phyloP scores from a whole-genome alignment of 1,140 invertebrate species.

The Lordiphosa collinella region DNA sequence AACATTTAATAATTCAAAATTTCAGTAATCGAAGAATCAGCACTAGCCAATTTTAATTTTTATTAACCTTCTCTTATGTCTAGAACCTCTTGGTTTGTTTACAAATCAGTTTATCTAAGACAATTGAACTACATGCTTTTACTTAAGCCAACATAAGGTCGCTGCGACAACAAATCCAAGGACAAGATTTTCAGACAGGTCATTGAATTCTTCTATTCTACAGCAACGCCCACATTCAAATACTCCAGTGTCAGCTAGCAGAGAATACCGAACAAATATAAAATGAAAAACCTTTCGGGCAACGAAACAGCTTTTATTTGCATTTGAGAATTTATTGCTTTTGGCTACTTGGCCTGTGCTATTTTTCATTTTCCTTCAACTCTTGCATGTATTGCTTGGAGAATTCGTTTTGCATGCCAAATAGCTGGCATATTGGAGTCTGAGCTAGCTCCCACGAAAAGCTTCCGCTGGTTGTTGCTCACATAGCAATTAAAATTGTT shows the following conservation, averaged over 20 bases:
- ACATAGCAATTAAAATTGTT: slow-evolving; percentile 60
- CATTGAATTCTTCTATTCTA: slow-evolving; percentile 24
- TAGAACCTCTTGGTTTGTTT: too few species aligned
- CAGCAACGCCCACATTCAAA: slow-evolving; percentile 28
- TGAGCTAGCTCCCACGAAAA: slow-evolving; percentile 13
- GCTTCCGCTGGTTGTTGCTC: slow-evolving; percentile 27
- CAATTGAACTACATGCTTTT: neutral
- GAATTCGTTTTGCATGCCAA: slow-evolving; percentile 33
- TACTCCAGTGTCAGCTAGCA: slow-evolving; percentile 9
- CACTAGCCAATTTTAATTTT: too few species aligned
- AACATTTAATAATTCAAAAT: too few species aligned
- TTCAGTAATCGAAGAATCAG: too few species aligned
- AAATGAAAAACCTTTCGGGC: slow-evolving; percentile 22
- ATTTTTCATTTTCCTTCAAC: slow-evolving; percentile 41
- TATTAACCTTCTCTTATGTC: too few species aligned
- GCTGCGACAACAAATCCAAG: slow-evolving; percentile 40
- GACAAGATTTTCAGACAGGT: slow-evolving; percentile 42
- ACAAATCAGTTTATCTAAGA: neutral
- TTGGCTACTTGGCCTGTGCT: slow-evolving; percentile 26
- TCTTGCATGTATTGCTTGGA: slow-evolving; percentile 32
- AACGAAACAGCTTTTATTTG: slow-evolving; percentile 55
- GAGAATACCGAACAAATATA: slow-evolving; percentile 12
- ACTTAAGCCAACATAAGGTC: slow-evolving; percentile 31
- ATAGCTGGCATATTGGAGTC: neutral
- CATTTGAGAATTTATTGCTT: slow-evolving; percentile 63